phyloP scores from a whole-genome alignment of 2,888 invertebrate species.

The Vanessa cardui region DNA sequence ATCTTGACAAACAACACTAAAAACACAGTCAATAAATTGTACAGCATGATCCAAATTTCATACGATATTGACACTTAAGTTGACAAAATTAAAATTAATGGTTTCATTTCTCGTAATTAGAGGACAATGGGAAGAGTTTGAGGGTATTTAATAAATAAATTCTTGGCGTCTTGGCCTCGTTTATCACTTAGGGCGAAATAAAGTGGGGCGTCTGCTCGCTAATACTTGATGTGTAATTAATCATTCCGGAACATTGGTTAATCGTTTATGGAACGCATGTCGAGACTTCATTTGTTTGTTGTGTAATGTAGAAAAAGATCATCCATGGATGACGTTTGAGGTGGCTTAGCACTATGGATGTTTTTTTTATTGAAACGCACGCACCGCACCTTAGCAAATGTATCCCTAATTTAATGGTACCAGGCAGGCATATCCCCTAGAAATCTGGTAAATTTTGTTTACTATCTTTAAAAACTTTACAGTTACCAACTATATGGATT shows the following conservation, averaged over 20 bases:
- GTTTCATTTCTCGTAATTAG: neutral
- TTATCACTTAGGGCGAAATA: slow-evolving; percentile 19
- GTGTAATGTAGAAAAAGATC: too few species aligned
- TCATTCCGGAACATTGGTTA: slow-evolving; percentile 20
- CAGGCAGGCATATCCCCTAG: too few species aligned
- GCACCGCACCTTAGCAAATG: neutral
- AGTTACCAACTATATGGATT: too few species aligned
- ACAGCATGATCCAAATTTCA: too few species aligned
- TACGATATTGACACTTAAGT: neutral
- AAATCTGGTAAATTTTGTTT: too few species aligned
- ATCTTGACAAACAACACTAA: too few species aligned
- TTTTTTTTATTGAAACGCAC: too few species aligned
- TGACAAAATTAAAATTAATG: neutral
- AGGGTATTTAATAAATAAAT: slow-evolving; percentile 25
- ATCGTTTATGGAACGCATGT: slow-evolving; percentile 4
- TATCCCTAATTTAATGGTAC: too few species aligned
- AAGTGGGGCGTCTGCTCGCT: slow-evolving; percentile 17
- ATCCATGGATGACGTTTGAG: too few species aligned
- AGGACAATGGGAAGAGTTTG: neutral
- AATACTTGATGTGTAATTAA: slow-evolving; percentile 22
- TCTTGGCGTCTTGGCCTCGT: slow-evolving; percentile 10
- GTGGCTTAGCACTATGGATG: too few species aligned
- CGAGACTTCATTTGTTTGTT: neutral
- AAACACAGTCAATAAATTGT: too few species aligned
- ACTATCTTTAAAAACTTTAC: too few species aligned